Conservation (phyloP, 2,113 vertebrate species). For the Eublepharis macularius region DNA sequence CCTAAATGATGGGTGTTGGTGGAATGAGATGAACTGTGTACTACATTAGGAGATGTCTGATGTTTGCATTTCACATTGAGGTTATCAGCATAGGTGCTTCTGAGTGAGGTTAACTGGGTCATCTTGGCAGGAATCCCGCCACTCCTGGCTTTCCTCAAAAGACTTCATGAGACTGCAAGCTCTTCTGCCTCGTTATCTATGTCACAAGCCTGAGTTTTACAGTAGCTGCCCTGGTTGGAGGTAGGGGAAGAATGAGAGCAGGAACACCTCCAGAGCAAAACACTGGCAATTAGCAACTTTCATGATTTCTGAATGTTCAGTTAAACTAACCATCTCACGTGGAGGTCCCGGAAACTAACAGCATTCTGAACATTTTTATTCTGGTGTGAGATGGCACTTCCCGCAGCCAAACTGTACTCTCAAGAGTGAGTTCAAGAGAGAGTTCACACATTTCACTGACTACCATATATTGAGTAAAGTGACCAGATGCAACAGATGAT, state of each 20-base stretch:
- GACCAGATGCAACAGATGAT: too few species aligned
- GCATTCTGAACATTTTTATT: not conserved
- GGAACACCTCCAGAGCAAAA: slow-evolving; percentile 9
- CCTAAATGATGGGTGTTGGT: slow-evolving; percentile 6
- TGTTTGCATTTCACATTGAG: slow-evolving; percentile 42
- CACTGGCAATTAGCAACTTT: slow-evolving; percentile 17
- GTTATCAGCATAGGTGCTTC: not conserved
- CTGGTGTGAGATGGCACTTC: not conserved
- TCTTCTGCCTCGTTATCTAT: slow-evolving; percentile 43
- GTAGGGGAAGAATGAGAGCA: not conserved
- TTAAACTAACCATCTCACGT: slow-evolving; percentile 17
- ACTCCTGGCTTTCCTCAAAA: slow-evolving; percentile 40
- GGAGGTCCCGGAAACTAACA: not conserved
- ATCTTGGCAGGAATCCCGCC: not conserved
- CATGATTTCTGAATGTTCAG: not conserved
- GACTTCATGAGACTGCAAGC: slow-evolving; percentile 38
- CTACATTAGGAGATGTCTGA: not conserved
- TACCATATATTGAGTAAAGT: too few species aligned
- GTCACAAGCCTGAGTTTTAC: slow-evolving; percentile 40
- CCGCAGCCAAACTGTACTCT: not conserved
- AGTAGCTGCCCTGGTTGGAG: slow-evolving; percentile 7
- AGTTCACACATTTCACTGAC: not conserved
- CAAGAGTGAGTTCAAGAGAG: not conserved
- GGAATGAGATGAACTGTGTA: slow-evolving; percentile 5
- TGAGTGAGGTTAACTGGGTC: slow-evolving; percentile 41